A percentile compares a stretch with the other conserved stretches of the same genome.
Conservation (phyloP, 2,888 invertebrate species). For the Alloplasta piceator region DNA sequence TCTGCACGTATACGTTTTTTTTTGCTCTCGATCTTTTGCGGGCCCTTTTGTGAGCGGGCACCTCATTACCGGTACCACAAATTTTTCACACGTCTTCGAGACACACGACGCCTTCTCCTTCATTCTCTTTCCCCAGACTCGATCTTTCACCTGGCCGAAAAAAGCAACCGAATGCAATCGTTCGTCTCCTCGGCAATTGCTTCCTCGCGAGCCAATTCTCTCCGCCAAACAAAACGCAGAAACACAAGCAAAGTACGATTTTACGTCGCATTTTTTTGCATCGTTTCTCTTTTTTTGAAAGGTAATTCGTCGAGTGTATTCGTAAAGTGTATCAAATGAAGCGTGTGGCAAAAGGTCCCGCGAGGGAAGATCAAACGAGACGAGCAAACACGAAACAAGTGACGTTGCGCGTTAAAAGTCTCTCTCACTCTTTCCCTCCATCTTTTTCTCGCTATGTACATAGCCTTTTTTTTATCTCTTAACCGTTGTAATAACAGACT, state of each 20-base stretch:
- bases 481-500: slow-evolving; percentile 80
- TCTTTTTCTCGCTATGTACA: slow-evolving; percentile 20
- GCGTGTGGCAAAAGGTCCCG: slow-evolving; percentile 65
- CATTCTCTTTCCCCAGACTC: neutral
- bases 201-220: too few species aligned
- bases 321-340: slow-evolving; percentile 75
- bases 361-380: slow-evolving; percentile 81
- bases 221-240: neutral
- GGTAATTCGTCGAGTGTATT: slow-evolving; percentile 65
- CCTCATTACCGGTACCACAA: slow-evolving; percentile 80
- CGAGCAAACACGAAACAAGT: slow-evolving; percentile 82
- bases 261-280: too few species aligned
- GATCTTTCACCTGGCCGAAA: slow-evolving; percentile 44
- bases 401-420: slow-evolving; percentile 70
- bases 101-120: slow-evolving; percentile 37
- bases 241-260: too few species aligned
- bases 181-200: slow-evolving; percentile 13
- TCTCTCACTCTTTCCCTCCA: slow-evolving; percentile 32
- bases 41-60: slow-evolving; percentile 77
- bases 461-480: slow-evolving; percentile 54
- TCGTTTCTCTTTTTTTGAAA: neutral
- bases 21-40: slow-evolving; percentile 66
- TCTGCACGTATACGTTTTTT: slow-evolving; percentile 38
- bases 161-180: slow-evolving; percentile 16
- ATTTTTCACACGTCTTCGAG: slow-evolving; percentile 77